Evolutionary conservation across 2,888 invertebrate genomes (phyloP).

Genomic region (Tanypteryx hageni): DNA sequence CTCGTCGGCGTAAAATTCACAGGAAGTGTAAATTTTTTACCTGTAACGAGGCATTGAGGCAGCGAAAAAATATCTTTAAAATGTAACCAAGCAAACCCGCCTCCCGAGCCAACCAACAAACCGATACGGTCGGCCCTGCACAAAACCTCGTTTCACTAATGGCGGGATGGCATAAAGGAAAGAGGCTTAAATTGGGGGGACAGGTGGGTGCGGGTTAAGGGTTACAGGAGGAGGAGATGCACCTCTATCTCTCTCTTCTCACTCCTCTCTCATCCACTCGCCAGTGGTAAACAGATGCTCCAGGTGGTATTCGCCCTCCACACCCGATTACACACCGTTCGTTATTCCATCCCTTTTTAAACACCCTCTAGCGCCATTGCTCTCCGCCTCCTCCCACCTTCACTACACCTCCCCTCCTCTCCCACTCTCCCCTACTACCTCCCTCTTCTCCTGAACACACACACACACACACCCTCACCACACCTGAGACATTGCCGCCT

Average conservation of each 20-base stretch:
- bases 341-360: background rate
- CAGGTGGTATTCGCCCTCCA: background rate
- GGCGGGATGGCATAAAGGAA: slow-evolving; percentile 8
- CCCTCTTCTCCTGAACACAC: background rate
- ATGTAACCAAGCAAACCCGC: background rate
- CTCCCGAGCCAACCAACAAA: background rate
- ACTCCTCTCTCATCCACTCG: background rate
- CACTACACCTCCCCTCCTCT: background rate
- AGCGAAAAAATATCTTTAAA: too few relatives aligned
- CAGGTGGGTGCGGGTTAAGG: background rate
- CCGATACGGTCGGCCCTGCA: background rate
- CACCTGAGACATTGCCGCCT: too few relatives aligned
- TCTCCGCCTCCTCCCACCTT: too few relatives aligned
- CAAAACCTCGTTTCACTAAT: slow-evolving; percentile 33
- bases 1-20: too few relatives aligned
- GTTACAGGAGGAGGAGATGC: background rate
- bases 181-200: slow-evolving; percentile 25
- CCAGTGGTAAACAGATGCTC: slow-evolving; percentile 7
- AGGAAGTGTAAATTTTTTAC: too few relatives aligned
- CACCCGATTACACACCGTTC: background rate
- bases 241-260: background rate
- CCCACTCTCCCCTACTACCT: background rate
- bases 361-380: background rate
- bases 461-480: background rate
- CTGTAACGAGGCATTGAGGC: too few relatives aligned